Evolutionary conservation across 2,888 invertebrate genomes (phyloP).

Genomic region (Eupithecia exiguata): DNA sequence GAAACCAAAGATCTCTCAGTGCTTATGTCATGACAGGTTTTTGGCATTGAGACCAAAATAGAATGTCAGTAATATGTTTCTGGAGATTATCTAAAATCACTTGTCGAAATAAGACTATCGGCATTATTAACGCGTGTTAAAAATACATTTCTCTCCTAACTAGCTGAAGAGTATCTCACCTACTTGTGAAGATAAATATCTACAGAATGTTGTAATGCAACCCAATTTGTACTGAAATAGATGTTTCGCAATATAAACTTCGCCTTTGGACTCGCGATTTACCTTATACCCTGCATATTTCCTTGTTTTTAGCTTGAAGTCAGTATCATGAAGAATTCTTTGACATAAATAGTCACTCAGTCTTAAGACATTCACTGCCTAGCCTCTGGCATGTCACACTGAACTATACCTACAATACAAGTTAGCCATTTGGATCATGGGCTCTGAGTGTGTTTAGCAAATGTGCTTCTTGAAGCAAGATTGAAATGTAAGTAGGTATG

Average conservation of each 20-base stretch:
- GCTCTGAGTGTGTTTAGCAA: neutral
- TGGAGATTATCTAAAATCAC: slow-evolving; percentile 28
- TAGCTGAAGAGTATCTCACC: neutral
- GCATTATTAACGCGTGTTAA: slow-evolving; percentile 16
- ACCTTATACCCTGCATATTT: neutral
- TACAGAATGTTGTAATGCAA: neutral
- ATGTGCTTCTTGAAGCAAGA: neutral
- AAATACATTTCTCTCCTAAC: slow-evolving; percentile 31
- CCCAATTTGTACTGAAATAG: slow-evolving; percentile 28
- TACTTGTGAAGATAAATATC: neutral
- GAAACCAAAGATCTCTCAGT: neutral
- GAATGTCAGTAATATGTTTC: slow-evolving; percentile 27
- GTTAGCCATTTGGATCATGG: neutral
- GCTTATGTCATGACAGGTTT: slow-evolving; percentile 8
- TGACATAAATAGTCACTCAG: too few relatives aligned
- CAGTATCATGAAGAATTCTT: neutral
- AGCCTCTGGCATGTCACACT: neutral
- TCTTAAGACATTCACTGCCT: neutral
- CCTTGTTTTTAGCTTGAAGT: neutral
- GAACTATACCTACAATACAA: neutral
- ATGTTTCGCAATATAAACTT: slow-evolving; percentile 19
- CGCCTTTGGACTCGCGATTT: neutral
- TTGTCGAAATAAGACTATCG: slow-evolving; percentile 25
- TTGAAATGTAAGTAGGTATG: neutral
- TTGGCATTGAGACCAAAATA: slow-evolving; percentile 18